Base-by-base conservation (phyloP, 2,797 vertebrate genomes). In the Nasua narica region DNA sequence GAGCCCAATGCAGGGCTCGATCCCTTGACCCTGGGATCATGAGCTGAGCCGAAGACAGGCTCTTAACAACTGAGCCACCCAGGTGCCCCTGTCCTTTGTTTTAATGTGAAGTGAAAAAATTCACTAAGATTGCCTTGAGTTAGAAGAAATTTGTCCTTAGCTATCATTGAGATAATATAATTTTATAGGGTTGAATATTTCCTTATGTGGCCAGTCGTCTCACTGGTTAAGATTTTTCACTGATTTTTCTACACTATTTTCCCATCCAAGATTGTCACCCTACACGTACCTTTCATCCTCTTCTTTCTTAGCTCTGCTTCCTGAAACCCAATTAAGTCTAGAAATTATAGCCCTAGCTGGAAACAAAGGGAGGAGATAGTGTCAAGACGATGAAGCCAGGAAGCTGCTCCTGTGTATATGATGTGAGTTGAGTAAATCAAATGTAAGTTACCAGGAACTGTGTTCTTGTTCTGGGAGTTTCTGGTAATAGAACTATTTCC, bases 401-500 rank as follows among this genome's bases (percentile, higher is more conserved):
- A 97, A 97, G 67, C 29, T 89, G 37, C 21, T 77, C 60, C 60
- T 91, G 12, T 78, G 32, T 84, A 11, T 74, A n/a, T 65, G 52
- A 83, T 23, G 25, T 58, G 78, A 88, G 79, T 74, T 90, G 77
- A 96, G 90, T 88, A 93, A 97, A 97, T 97, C 94, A 96, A 88
- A 90, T 40, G 5, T 65, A 84, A 89, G 60, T 95, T 93, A 81
- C 96, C 79, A 95, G 58, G 90, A 87, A 87, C 43, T 89, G 48
- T 94, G 54, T 58, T 93, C 90, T 85, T 95, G 54, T 50, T 79
- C 60, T 94, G 92, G 97, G 92, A 96, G 96, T 96, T 97, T 97
- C 87, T 97, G 89, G 92, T 94, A 95, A 97, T 81, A 96, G 88
- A 93, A 96, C 56, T 29, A 85, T 85, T 97, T 98, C 94, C 74